Base-by-base conservation (phyloP, 2,888 invertebrate genomes). In the Melanotus villosus region DNA sequence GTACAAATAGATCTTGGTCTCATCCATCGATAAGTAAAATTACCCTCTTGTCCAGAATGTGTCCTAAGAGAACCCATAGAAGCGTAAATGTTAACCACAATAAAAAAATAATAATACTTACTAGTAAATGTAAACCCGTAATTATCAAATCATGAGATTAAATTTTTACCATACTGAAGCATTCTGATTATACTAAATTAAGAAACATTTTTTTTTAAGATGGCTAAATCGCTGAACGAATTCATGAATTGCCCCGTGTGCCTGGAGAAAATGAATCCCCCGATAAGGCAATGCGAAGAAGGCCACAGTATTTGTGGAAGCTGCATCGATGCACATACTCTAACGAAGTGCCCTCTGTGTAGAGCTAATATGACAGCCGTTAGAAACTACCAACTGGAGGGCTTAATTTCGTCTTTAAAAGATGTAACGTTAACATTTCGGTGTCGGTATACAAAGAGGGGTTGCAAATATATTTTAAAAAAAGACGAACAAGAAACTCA, bases 241-340 rank as follows among this genome's bases (percentile, higher is more conserved):
- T 26, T n/a, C 10, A 23, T 80, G 54, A 71, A 74, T 54, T 83
- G 83, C 67, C 78, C 80, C 7, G 73, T 81, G 7, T 83, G 83
- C 57, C 65, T 77, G 5, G 79, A 82, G 7, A 73, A 75, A 16
- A 76, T 82, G 75, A 65, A 60, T 3, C 59, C 73, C 12, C 83
- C 82, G 6, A 80, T 82, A 10, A 58, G 68, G 0, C 80, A 80
- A 59, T 83, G 83, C 65, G 63, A 70, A 57, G 74, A 64, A 10
- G 81, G 81, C 1, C 82, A 83, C 65, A 78, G 78, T 62, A 77
- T 80, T 74, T 81, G 81, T 69, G 75, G 73, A 21, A 59, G 21
- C n/a, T 83, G 83, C 69, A 65, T 79, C 3, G 71, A 59, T 12
- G 65, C 57, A 0, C 71, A 71, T 9, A 12, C 45, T 4, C 67